phyloP scores from a whole-genome alignment of 2,888 invertebrate genomes.

The Amblyteles armatorius region DNA sequence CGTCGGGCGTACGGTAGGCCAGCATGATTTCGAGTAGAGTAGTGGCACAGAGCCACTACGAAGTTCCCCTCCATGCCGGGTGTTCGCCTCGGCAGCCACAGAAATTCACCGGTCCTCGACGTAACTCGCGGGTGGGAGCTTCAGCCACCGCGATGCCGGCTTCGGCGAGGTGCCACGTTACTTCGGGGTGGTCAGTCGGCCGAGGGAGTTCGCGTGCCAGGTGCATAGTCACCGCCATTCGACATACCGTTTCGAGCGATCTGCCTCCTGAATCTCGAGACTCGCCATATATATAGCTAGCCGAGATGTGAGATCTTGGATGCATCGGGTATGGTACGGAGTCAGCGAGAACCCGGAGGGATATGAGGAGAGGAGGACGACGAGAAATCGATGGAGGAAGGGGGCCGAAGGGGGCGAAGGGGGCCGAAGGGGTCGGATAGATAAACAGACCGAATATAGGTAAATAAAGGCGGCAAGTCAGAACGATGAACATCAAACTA shows the following conservation, averaged over 20 bases:
- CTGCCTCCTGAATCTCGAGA: constrained; percentile 30
- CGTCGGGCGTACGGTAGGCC: background rate
- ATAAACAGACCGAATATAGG: background rate
- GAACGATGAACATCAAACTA: background rate
- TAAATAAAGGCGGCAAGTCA: background rate
- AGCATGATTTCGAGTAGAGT: constrained; percentile 20
- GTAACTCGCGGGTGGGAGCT: constrained; percentile 36
- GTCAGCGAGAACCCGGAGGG: background rate
- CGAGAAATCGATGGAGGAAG: background rate
- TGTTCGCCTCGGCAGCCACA: constrained; percentile 39
- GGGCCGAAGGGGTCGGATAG: background rate
- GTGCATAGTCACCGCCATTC: constrained; percentile 39
- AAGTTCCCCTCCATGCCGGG: constrained; percentile 30
- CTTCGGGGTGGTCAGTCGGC: constrained; percentile 31
- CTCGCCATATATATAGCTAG: constrained; percentile 12
- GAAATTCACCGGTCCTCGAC: constrained; percentile 49
- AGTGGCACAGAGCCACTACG: constrained; percentile 9
- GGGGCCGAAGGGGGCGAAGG: background rate
- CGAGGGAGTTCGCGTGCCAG: constrained; percentile 38
- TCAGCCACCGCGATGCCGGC: constrained; percentile 5
- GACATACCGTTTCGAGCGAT: constrained; percentile 42
- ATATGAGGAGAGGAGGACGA: background rate
- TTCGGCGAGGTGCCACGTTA: constrained; percentile 32
- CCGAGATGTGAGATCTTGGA: background rate
- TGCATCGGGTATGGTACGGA: background rate